Evolutionary conservation across 2,113 vertebrate species (phyloP), one percentile per base, ranked within the genome.

Genomic region (Mirounga angustirostris): DNA sequence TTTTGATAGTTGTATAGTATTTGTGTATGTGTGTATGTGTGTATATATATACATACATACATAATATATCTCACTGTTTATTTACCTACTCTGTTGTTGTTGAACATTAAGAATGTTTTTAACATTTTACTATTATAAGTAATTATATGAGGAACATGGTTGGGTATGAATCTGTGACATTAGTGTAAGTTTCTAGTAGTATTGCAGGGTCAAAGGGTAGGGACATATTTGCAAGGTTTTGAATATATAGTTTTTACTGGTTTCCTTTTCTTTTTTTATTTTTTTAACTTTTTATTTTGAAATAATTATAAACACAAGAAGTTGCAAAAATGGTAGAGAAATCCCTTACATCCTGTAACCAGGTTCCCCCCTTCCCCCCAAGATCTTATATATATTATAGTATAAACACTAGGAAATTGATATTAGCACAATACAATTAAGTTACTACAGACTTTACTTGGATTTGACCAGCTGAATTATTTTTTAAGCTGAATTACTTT

Each of bases 251-350:
- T n/a, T 82, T 67, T 63, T 73, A 67, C 13, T 74, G 14, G 40
- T 30, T n/a, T 89, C n/a, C 18, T 71, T 36, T 43, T 67, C 82
- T 58, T 76, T 24, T 3, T 40, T 78, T 28, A 4, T 69, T 79
- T 78, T 79, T 78, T 43, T 24, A 52, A 92, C 10, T 58, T 83
- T 88, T n/a, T 69, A 61, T 79, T 96, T 78, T 61, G n/a, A 82
- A 89, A 92, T 92, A 95, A 89, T 58, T 95, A 81, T 36, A 81
- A 28, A 79, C 36, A 82, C 2, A 22, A 92, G 40, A 59, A 33
- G 13, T 76, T 91, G 40, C 59, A 94, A 92, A 86, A 92, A 33
- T 59, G 30, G 10, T 58, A 56, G 14, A 93, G 26, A 82, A 43
- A 43, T 50, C 40, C 24, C 26, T 87, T 74, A 12, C 33, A 26